A percentile compares a stretch with the other conserved stretches of the same genome.
Conservation (phyloP, 2,888 invertebrate species). For the Polydrusus pterygomalis region DNA sequence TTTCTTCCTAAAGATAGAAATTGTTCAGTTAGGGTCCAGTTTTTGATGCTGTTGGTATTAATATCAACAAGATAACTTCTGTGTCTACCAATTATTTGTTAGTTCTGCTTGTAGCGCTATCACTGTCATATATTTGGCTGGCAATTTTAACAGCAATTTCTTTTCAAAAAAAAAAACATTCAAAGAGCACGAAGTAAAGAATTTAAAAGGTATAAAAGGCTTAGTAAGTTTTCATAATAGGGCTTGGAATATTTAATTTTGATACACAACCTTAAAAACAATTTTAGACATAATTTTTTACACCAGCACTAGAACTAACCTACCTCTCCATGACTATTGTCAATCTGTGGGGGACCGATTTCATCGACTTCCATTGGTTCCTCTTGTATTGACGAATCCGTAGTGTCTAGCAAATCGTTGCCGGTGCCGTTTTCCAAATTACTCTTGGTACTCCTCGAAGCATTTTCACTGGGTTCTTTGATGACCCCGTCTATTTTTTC, state of each 20-base stretch:
- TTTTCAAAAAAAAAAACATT: no score
- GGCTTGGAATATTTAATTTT: background rate
- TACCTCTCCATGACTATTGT: constrained; percentile 23
- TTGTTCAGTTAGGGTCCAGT: background rate
- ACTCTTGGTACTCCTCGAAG: background rate
- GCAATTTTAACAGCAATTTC: no score
- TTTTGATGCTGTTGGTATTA: no score
- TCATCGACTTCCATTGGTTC: constrained; percentile 63
- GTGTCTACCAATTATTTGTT: no score
- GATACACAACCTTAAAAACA: background rate
- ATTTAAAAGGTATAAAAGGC: no score
- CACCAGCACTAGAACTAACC: constrained; percentile 14
- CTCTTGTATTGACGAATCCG: constrained; percentile 47
- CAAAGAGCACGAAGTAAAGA: no score
- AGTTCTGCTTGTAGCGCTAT: no score
- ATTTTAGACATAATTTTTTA: background rate
- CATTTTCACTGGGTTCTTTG: background rate
- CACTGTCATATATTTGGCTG: no score
- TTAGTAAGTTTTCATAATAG: no score
- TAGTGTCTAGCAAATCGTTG: constrained; percentile 19
- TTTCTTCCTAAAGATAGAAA: constrained; percentile 10
- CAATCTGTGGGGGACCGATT: constrained; percentile 29
- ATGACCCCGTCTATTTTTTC: background rate
- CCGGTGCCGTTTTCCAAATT: constrained; percentile 9
- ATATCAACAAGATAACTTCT: no score